Conservation (phyloP, 2,797 vertebrate genomes). For the Hapalemur alaotrensis region DNA sequence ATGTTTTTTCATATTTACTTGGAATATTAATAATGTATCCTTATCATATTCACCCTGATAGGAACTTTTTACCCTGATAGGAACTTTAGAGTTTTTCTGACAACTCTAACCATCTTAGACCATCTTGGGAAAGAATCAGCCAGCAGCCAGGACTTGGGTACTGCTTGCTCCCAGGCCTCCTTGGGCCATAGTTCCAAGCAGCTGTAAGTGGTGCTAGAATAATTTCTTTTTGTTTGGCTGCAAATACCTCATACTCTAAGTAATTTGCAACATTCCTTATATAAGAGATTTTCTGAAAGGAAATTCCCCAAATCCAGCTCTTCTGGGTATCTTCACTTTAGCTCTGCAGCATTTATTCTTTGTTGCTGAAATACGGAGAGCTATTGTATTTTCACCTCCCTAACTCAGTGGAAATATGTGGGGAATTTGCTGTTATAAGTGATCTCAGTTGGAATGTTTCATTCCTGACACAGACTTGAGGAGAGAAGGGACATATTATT, state of each 20-base stretch:
- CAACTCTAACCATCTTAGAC: not conserved
- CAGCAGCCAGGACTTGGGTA: not conserved
- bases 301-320: not conserved
- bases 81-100: not conserved
- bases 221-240: conserved; percentile 45
- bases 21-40: not conserved
- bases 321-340: not conserved
- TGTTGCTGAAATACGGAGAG: conserved; percentile 58
- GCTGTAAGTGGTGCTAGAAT: not conserved
- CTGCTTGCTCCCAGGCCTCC: not conserved
- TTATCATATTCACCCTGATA: not conserved
- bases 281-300: conserved; percentile 51
- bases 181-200: not conserved
- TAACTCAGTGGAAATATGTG: conserved; percentile 72
- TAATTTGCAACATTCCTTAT: not conserved
- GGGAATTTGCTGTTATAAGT: conserved; percentile 77
- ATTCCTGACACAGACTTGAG: conserved; percentile 77
- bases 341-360: conserved; percentile 45
- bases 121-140: not conserved
- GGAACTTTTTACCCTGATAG: not conserved
- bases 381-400: conserved; percentile 67
- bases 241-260: not conserved
- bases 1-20: conserved; percentile 8
- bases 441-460: conserved; percentile 80
- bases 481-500: conserved; percentile 77